A percentile compares a stretch with the other conserved stretches of the same genome.
phyloP scores from a whole-genome alignment of 1,140 invertebrate genomes.

The Pararge aegeria region DNA sequence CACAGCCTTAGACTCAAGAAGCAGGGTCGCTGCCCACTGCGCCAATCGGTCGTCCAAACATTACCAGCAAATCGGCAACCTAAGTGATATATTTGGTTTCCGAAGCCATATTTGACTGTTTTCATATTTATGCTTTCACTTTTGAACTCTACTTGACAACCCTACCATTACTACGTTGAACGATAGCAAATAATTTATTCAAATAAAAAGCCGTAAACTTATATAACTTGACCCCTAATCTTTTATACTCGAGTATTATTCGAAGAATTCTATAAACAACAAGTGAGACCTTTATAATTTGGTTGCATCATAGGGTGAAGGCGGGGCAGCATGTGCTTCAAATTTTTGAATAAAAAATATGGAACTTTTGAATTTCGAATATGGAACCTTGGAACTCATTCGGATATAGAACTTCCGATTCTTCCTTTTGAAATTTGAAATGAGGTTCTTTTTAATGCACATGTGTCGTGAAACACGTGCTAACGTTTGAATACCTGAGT shows the following conservation, averaged over 20 bases:
- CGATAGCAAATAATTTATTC: background rate
- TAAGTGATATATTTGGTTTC: too few species aligned
- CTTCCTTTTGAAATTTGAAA: conserved; percentile 49
- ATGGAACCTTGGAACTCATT: conserved; percentile 35
- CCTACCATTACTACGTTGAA: background rate
- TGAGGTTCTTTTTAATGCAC: conserved; percentile 43
- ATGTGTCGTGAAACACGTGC: conserved; percentile 52
- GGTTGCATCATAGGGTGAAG: conserved; percentile 25
- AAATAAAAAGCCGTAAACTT: conserved; percentile 2
- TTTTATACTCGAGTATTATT: background rate
- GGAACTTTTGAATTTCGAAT: conserved; percentile 30
- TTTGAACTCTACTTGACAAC: background rate
- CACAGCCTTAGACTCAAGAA: too few species aligned
- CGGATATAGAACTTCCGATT: conserved; percentile 56
- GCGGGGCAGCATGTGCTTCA: conserved; percentile 40
- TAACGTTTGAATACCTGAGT: conserved; percentile 42
- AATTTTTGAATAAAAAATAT: conserved; percentile 33
- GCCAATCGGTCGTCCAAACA: too few species aligned
- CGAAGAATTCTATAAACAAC: conserved; percentile 6
- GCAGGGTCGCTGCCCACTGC: too few species aligned
- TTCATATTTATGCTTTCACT: too few species aligned
- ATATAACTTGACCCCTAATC: conserved; percentile 19
- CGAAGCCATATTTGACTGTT: too few species aligned
- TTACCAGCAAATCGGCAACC: too few species aligned
- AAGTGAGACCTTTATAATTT: conserved; percentile 21